A percentile compares a stretch with the other conserved stretches of the same genome.
phyloP scores from a whole-genome alignment of 2,797 vertebrate genomes.

The Pelochelys cantorii region DNA sequence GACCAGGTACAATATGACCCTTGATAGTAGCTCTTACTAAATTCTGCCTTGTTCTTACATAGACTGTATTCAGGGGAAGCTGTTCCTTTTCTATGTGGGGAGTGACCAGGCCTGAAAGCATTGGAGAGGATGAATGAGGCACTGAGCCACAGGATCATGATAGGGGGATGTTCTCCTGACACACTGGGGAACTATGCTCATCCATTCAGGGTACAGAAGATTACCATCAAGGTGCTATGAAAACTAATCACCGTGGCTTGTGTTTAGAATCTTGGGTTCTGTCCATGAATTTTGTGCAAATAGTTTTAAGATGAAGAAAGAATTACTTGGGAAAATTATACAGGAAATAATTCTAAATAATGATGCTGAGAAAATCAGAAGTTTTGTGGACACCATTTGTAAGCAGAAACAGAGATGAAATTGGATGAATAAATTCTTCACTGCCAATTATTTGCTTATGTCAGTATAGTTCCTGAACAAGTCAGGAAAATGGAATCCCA shows the following conservation, averaged over 20 bases:
- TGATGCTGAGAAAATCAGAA: background rate
- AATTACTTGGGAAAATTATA: background rate
- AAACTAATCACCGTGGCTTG: fast-evolving
- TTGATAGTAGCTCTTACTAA: background rate
- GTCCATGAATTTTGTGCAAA: background rate
- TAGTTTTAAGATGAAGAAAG: background rate
- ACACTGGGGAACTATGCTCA: background rate
- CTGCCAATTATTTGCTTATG: background rate
- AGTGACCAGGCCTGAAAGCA: background rate
- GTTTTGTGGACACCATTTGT: background rate
- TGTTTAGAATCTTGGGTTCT: background rate
- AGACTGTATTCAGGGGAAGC: background rate
- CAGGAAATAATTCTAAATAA: background rate
- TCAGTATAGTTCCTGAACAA: background rate
- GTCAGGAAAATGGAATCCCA: background rate
- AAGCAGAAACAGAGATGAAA: background rate
- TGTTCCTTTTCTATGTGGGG: background rate
- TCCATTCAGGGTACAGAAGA: background rate
- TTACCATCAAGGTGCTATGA: background rate
- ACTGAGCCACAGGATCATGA: background rate
- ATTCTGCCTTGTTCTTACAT: background rate
- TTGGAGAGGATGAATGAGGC: background rate
- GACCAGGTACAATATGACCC: background rate
- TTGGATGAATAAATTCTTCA: conserved; percentile 4
- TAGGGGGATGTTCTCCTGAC: background rate